Evolutionary conservation across 2,888 invertebrate genomes (phyloP).

Genomic region (Anaspis maculata): DNA sequence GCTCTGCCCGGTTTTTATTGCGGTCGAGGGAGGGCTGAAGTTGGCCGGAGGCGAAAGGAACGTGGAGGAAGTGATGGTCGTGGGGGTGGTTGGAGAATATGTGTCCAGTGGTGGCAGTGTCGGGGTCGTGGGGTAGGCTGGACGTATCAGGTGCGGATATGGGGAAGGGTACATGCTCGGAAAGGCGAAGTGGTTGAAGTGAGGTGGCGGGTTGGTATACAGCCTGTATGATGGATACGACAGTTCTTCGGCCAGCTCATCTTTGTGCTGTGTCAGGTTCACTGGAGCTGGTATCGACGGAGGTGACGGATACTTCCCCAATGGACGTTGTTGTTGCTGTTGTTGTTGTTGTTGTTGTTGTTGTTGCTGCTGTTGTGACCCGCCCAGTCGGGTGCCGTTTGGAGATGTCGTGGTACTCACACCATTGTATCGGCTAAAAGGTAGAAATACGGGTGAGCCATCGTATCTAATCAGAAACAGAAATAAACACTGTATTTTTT

Average conservation of each 20-base stretch:
- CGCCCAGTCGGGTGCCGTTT: constrained; percentile 34
- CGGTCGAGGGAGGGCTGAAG: constrained; percentile 30
- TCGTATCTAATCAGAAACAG: too few species aligned
- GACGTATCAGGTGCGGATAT: constrained; percentile 39
- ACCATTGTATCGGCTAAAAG: constrained; percentile 38
- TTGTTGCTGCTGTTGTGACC: constrained; percentile 27
- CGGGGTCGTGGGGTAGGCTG: constrained; percentile 43
- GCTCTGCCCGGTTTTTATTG: constrained; percentile 21
- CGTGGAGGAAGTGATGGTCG: constrained; percentile 41
- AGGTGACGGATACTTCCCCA: constrained; percentile 38
- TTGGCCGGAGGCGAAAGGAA: constrained; percentile 34
- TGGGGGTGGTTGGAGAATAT: constrained; percentile 37
- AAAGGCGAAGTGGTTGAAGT: constrained; percentile 19
- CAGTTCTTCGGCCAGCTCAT: constrained; percentile 30
- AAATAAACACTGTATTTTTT: too few species aligned
- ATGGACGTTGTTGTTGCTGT: too few species aligned
- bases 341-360: too few species aligned
- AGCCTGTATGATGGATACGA: constrained; percentile 33
- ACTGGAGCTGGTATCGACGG: constrained; percentile 36
- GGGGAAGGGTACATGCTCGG: constrained; percentile 24
- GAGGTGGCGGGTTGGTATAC: constrained; percentile 21
- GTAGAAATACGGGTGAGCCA: too few species aligned
- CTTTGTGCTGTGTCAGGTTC: constrained; percentile 40
- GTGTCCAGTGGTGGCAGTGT: constrained; percentile 39
- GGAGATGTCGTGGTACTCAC: constrained; percentile 30